phyloP scores from a whole-genome alignment of 2,113 vertebrate species.

The Butorides virescens region DNA sequence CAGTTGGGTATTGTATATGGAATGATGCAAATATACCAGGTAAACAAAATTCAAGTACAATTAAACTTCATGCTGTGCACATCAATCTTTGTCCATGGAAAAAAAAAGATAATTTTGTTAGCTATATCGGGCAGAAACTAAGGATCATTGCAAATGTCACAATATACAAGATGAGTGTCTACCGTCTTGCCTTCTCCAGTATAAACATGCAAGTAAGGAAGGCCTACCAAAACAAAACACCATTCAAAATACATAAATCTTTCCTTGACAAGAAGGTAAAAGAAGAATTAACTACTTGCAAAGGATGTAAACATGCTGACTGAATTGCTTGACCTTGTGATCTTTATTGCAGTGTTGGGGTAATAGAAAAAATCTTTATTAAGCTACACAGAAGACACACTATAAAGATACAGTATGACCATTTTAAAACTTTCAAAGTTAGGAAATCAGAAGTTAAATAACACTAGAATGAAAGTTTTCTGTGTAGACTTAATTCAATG shows the following conservation, averaged over 20 bases:
- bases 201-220: neutral
- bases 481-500: neutral
- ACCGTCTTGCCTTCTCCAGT: neutral
- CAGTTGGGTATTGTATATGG: neutral
- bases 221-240: neutral
- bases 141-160: neutral
- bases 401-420: neutral
- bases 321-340: neutral
- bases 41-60: neutral
- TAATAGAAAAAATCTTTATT: neutral
- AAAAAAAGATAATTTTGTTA: neutral
- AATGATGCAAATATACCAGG: neutral
- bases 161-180: neutral
- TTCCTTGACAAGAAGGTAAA: neutral
- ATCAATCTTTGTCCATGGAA: neutral
- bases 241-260: neutral
- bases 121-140: neutral
- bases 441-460: neutral
- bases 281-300: neutral
- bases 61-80: neutral
- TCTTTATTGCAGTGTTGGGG: neutral
- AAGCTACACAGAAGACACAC: neutral
- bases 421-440: neutral
- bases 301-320: neutral
- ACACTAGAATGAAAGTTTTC: neutral